Evolutionary conservation across 2,113 vertebrate species (phyloP), one percentile per base, ranked within the genome.

Genomic region (Loxodonta africana): DNA sequence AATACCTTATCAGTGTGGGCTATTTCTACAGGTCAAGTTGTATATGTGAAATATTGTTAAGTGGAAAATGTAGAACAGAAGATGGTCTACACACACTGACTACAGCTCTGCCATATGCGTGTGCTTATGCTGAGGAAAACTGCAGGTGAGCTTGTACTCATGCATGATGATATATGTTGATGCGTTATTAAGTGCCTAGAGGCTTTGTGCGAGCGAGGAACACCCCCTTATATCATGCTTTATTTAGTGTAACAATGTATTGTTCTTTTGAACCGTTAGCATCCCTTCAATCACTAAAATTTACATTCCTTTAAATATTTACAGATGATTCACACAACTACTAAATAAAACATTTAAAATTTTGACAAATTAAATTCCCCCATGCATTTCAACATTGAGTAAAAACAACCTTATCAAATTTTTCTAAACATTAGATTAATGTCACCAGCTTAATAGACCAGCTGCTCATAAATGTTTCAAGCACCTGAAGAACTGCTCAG

Each of bases 391-490:
- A 69, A 85, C 8, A 46, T 83, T 82, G 44, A n/a, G n/a, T n/a
- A n/a, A n/a, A n/a, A n/a, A n/a, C n/a, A n/a, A n/a, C n/a, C n/a
- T n/a, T n/a, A 89, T n/a, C 71, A 71, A 65, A 37, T 37, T 82
- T 96, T 60, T 60, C 67, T 67, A 69, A 96, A n/a, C 33, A 94
- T 74, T 74, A 85, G 41, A 63, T 51, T 60, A 46, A 33, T 77
- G 6, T 62, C 53, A 81, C 9, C 37, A n/a, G 9, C n/a, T 26
- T 18, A 90, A 25, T 25, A 81, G 21, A 82, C 26, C 21, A 37
- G 23, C 60, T 93, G 23, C 8, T 83, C 26, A 46, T 20, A 74
- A 73, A 8, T 67, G 28, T 67, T n/a, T 77, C 67, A 84, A 84
- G 90, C 7, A 46, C 28, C 33, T 26, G 20, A 51, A 80, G 37